Conservation (phyloP, 2,888 invertebrate genomes). For the Neoaliturus tenellus region DNA sequence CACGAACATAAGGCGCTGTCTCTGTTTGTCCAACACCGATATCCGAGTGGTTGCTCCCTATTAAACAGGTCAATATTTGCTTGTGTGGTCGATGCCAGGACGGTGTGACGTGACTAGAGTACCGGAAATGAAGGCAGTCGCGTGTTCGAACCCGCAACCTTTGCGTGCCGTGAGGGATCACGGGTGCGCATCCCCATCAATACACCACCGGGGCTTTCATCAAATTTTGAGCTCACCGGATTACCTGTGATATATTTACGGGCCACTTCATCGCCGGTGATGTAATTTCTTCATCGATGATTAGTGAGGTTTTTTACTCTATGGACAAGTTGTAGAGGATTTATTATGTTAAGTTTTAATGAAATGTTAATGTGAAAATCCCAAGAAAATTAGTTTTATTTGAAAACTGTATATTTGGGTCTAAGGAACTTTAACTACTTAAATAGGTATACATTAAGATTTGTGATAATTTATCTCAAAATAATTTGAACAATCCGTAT, state of each 20-base stretch:
- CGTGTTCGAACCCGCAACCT: neutral
- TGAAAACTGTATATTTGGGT: too few relatives aligned
- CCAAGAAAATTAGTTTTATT: too few relatives aligned
- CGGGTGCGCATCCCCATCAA: conserved; percentile 38
- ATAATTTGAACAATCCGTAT: too few relatives aligned
- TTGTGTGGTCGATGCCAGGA: conserved; percentile 29
- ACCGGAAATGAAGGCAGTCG: conserved; percentile 3
- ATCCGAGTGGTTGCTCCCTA: neutral
- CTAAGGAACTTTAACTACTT: too few relatives aligned
- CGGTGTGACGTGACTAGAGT: neutral
- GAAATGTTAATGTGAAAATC: too few relatives aligned
- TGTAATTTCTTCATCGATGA: too few relatives aligned
- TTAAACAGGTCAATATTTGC: conserved; percentile 37
- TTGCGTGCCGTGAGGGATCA: conserved; percentile 27
- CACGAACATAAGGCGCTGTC: neutral
- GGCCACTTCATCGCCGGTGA: neutral
- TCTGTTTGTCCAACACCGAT: conserved; percentile 1
- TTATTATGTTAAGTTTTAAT: too few relatives aligned
- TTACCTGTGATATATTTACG: neutral
- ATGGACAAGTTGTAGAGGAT: too few relatives aligned
- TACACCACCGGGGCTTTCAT: neutral
- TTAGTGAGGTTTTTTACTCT: too few relatives aligned
- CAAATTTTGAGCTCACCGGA: neutral
- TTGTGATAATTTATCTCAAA: too few relatives aligned
- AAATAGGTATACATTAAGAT: too few relatives aligned